These are phyloP conservation scores for Aquatica leii DNA, from an alignment of 2,888 invertebrate species.

Conservation along the genomic window DNA sequence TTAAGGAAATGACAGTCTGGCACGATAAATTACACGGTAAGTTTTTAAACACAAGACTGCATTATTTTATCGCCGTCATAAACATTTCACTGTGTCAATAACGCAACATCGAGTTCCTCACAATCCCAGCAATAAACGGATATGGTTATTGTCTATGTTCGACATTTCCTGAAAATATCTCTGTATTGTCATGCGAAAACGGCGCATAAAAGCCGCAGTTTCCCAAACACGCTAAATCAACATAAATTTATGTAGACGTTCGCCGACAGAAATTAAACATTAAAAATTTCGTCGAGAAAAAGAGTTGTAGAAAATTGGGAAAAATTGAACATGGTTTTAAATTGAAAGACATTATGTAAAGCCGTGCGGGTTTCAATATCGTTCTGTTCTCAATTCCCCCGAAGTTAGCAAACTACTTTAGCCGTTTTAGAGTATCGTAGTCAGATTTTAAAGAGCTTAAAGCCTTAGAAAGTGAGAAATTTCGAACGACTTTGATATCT, in stretches of 20 bases:
- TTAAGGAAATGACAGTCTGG: too few species aligned
- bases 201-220: slow-evolving; percentile 13
- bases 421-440: slow-evolving; percentile 21
- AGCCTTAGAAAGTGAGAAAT: slow-evolving; percentile 18
- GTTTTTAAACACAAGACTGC: too few species aligned
- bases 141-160: slow-evolving; percentile 23
- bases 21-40: too few species aligned
- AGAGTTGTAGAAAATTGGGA: background rate
- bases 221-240: slow-evolving; percentile 1
- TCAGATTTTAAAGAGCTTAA: slow-evolving; percentile 32
- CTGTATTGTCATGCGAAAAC: slow-evolving; percentile 21
- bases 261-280: background rate
- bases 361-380: slow-evolving; percentile 26
- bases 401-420: slow-evolving; percentile 31
- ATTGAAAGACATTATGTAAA: slow-evolving; percentile 25
- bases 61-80: background rate
- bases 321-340: slow-evolving; percentile 20
- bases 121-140: slow-evolving; percentile 18
- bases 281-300: background rate
- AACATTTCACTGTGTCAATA: slow-evolving; percentile 22
- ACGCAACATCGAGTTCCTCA: slow-evolving; percentile 10
- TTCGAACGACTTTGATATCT: background rate
- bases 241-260: background rate
- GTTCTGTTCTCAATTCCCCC: slow-evolving; percentile 27
- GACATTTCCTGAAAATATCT: slow-evolving; percentile 20